Percentiles rank a stretch among this genome's conserved stretches.
Conservation (phyloP, 1,140 invertebrate species). For the Brachionus asplanchnoidis region DNA sequence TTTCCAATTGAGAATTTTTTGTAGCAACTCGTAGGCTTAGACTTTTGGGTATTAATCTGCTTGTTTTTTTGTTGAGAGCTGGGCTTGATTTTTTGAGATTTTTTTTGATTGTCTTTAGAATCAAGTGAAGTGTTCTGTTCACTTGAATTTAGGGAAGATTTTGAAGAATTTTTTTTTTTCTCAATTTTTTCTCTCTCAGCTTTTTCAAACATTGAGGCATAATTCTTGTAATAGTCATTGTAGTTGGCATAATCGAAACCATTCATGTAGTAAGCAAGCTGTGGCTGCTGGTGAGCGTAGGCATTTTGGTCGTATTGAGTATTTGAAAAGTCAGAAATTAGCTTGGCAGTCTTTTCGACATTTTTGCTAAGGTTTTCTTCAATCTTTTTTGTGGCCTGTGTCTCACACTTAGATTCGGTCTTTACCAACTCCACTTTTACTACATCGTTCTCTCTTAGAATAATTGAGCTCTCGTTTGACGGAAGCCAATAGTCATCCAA, state of each 20-base stretch:
- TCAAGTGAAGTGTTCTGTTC: neutral
- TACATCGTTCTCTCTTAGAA: slow-evolving; percentile 13
- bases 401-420: neutral
- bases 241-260: neutral
- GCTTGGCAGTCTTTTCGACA: neutral
- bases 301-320: neutral
- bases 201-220: neutral
- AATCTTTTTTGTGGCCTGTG: neutral
- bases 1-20: slow-evolving; percentile 39
- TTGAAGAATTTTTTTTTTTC: neutral
- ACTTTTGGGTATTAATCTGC: neutral
- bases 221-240: neutral
- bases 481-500: slow-evolving; percentile 38
- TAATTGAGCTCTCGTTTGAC: neutral
- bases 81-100: neutral
- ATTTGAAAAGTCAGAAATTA: neutral
- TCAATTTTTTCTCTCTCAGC: neutral
- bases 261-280: slow-evolving; percentile 9
- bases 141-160: neutral
- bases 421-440: slow-evolving; percentile 1
- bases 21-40: neutral
- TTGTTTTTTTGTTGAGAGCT: neutral
- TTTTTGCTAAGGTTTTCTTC: neutral
- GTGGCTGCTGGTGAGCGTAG: neutral
- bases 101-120: neutral